Evolutionary conservation across 2,113 vertebrate species (phyloP).

Genomic region (Podarcis cretensis): DNA sequence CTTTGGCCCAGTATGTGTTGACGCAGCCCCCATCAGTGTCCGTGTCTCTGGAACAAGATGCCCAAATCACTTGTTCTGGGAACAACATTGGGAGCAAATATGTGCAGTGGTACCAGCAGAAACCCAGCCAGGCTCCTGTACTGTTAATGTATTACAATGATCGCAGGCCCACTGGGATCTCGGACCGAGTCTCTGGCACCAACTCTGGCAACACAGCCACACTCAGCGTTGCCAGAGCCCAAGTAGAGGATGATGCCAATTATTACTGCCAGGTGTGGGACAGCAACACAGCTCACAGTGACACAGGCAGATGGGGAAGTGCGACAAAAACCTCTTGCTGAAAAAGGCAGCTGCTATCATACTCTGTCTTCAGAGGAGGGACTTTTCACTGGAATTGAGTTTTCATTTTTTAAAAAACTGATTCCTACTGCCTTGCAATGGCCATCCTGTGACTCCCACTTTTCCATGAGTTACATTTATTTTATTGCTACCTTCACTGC

Average conservation of each 20-base stretch:
- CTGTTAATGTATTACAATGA: too few relatives aligned
- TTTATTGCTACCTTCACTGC: too few relatives aligned
- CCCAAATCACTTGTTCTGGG: neutral
- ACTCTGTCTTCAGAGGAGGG: too few relatives aligned
- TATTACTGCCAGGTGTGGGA: neutral
- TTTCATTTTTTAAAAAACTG: too few relatives aligned
- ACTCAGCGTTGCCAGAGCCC: neutral
- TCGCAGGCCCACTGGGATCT: too few relatives aligned
- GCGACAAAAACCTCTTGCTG: neutral
- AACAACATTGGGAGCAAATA: neutral
- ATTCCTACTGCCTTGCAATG: too few relatives aligned
- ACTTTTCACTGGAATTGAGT: too few relatives aligned
- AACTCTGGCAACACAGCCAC: rapidly evolving
- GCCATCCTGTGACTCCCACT: too few relatives aligned
- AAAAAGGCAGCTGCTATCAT: too few relatives aligned
- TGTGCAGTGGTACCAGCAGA: neutral
- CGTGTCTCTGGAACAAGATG: neutral
- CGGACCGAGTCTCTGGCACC: neutral
- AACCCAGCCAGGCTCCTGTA: too few relatives aligned
- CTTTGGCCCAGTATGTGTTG: neutral
- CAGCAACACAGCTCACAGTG: neutral
- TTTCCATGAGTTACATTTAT: too few relatives aligned
- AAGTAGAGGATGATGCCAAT: neutral
- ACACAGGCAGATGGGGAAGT: neutral
- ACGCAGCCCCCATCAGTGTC: neutral